Evolutionary conservation across 2,113 vertebrate species (phyloP).

Genomic region (Seriola rivoliana): DNA sequence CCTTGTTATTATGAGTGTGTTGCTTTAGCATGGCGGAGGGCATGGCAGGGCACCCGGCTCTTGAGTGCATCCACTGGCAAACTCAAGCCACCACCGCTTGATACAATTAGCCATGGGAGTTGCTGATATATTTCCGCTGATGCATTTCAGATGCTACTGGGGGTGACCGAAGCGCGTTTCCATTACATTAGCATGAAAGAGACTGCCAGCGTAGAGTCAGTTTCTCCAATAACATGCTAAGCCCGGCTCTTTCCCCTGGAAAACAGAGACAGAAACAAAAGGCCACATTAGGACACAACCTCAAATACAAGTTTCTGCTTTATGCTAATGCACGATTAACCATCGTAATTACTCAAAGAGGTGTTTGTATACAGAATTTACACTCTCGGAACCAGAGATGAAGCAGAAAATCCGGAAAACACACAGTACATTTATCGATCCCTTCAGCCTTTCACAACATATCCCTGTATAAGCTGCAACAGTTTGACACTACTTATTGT

Average conservation of each 20-base stretch:
- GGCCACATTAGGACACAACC: slow-evolving; percentile 29
- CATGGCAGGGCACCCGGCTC: slow-evolving; percentile 68
- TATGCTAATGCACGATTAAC: background rate
- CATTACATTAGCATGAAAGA: slow-evolving; percentile 70
- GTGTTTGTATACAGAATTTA: background rate
- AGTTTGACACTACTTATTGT: background rate
- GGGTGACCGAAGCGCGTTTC: slow-evolving; percentile 67
- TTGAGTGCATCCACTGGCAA: slow-evolving; percentile 63
- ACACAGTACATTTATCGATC: background rate
- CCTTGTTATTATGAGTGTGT: slow-evolving; percentile 66
- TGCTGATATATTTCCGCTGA: slow-evolving; percentile 67
- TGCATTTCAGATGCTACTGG: slow-evolving; percentile 70
- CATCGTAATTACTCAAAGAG: background rate
- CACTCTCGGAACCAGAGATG: too few relatives aligned
- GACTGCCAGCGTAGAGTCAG: slow-evolving; percentile 54
- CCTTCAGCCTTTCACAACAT: background rate
- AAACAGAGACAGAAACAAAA: slow-evolving; percentile 58
- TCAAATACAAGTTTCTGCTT: background rate
- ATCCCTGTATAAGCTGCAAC: background rate
- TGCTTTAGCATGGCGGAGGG: slow-evolving; percentile 75
- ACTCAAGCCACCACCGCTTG: slow-evolving; percentile 64
- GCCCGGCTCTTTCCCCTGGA: slow-evolving; percentile 60
- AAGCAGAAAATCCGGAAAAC: background rate
- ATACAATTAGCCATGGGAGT: slow-evolving; percentile 70
- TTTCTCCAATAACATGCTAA: slow-evolving; percentile 69